phyloP scores from a whole-genome alignment of 2,888 invertebrate species.

The Apamea monoglypha region DNA sequence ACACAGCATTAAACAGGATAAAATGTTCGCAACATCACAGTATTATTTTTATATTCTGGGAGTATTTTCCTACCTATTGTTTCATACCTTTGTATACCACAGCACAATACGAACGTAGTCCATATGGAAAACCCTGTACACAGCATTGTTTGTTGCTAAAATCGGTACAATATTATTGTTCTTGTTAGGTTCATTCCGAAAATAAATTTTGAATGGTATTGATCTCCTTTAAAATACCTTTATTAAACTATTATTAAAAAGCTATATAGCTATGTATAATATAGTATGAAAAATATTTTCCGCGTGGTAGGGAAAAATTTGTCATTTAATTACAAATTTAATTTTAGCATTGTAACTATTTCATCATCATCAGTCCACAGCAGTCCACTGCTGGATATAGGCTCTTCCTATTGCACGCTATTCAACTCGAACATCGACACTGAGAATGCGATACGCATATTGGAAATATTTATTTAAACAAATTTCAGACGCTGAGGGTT shows the following conservation, averaged over 20 bases:
- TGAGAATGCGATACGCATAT: too few species aligned
- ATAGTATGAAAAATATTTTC: not conserved
- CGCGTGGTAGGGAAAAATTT: not conserved
- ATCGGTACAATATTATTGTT: conserved; percentile 2
- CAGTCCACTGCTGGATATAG: too few species aligned
- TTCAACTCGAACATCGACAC: too few species aligned
- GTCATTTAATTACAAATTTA: not conserved
- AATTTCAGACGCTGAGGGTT: conserved; percentile 3
- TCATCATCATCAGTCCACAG: too few species aligned
- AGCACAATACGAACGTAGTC: not conserved
- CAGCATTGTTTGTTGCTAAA: conserved; percentile 25
- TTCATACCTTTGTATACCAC: not conserved
- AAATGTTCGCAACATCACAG: not conserved
- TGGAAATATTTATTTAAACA: not conserved
- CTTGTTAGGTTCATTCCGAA: not conserved
- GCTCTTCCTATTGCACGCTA: too few species aligned
- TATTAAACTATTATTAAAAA: conserved; percentile 1
- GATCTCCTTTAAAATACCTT: not conserved
- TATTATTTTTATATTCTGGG: conserved; percentile 24
- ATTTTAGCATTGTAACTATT: not conserved
- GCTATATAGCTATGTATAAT: not conserved
- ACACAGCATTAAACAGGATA: conserved; percentile 3
- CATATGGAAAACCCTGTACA: conserved; percentile 27
- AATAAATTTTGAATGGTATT: conserved; percentile 9
- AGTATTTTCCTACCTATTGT: conserved; percentile 40